Evolutionary conservation across 2,797 vertebrate genomes (phyloP), one percentile per base, ranked within the genome.

Genomic region (Heliangelus exortis): DNA sequence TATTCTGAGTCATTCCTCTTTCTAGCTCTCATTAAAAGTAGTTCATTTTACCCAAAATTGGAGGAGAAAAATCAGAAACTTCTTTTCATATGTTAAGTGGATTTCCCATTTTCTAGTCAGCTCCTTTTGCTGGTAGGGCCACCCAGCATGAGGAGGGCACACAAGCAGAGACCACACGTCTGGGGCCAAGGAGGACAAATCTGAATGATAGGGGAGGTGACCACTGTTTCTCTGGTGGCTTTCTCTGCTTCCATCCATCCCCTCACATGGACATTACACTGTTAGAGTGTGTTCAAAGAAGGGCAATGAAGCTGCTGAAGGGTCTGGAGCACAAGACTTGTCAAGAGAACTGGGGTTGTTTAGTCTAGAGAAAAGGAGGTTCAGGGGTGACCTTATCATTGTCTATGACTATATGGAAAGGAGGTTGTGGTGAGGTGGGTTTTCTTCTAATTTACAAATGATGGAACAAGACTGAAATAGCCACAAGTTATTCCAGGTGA

Each of bases 231-330:
- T 50, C 75, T 47, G 1, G 2, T 14, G 20, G 53, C 15, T 41
- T n/a, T 43, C 41, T 90, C 31, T 76, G 6, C 47, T 79, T 82
- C 65, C 13, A 31, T 45, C 91, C 96, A 98, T 98, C 96, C 68
- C 22, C 47, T 47, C 19, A 47, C 47, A 41, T 41, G 39, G 39
- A 15, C 39, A 41, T 41, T 41, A 41, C 13, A 13, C 13, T 41
- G 39, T 41, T 41, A 41, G 39, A 41, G 13, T 41, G 39, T 41
- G 39, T 41, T 41, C 39, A 41, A 41, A 41, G 39, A 41, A 41
- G 39, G 39, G 39, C 39, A 41, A 14, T 41, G 39, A 41, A 41
- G 47, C 47, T 47, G 47, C 20, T 22, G 47, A 47, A 47, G 47
- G 10, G 8, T 47, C 20, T 47, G 47, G 47, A 47, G 47, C 20